phyloP scores from a whole-genome alignment of 2,888 invertebrate genomes.

The Phyllotreta striolata region DNA sequence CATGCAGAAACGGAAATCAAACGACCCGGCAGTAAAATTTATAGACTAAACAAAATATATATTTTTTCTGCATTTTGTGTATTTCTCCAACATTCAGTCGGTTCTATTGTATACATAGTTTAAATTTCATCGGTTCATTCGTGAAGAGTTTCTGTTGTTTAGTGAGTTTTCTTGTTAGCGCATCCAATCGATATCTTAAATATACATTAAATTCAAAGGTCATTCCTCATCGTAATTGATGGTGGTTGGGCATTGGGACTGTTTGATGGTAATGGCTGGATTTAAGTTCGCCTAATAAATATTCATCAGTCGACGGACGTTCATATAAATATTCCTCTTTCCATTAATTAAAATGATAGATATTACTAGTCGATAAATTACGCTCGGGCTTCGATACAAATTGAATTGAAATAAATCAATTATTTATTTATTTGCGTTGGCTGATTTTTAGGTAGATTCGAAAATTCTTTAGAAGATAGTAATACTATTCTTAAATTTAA shows the following conservation, averaged over 20 bases:
- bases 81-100: too few species aligned
- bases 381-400: slow-evolving; percentile 10
- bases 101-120: not conserved
- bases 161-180: slow-evolving; percentile 32
- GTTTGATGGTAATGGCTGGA: slow-evolving; percentile 24
- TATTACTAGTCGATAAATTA: slow-evolving; percentile 18
- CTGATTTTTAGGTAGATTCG: too few species aligned
- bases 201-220: slow-evolving; percentile 32
- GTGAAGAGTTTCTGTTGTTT: slow-evolving; percentile 18
- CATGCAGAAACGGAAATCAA: slow-evolving; percentile 49
- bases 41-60: slow-evolving; percentile 9
- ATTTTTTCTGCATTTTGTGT: too few species aligned
- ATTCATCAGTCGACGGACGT: slow-evolving; percentile 29
- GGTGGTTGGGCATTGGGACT: slow-evolving; percentile 24
- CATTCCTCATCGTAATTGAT: slow-evolving; percentile 32
- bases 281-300: slow-evolving; percentile 31
- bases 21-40: slow-evolving; percentile 38
- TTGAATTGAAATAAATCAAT: slow-evolving; percentile 3
- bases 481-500: too few species aligned
- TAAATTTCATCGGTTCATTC: not conserved
- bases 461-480: too few species aligned
- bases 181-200: slow-evolving; percentile 31
- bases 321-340: slow-evolving; percentile 31
- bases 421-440: too few species aligned
- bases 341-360: slow-evolving; percentile 32